Evolutionary conservation across 1,140 invertebrate species (phyloP).

Genomic region (Drosophila biarmipes): DNA sequence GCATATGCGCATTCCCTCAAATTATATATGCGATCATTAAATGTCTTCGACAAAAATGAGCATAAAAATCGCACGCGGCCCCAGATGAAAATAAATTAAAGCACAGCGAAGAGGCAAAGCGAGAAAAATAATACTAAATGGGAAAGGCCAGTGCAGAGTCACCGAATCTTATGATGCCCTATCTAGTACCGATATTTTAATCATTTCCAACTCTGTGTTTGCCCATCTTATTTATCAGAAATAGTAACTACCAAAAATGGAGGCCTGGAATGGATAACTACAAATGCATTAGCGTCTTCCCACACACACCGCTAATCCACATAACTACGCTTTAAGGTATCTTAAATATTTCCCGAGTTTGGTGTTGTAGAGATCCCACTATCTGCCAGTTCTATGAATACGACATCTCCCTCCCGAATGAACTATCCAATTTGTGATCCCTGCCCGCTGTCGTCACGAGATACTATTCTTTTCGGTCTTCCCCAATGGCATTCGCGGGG

Average conservation of each 20-base stretch:
- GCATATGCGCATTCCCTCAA: constrained; percentile 73
- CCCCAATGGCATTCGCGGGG: constrained; percentile 25
- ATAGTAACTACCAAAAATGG: no score
- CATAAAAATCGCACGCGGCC: constrained; percentile 77
- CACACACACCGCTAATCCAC: not conserved
- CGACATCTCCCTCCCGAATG: not conserved
- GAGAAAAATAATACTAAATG: constrained; percentile 31
- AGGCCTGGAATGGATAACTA: no score
- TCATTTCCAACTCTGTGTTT: no score
- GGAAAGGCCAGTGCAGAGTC: not conserved
- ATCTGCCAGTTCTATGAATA: constrained; percentile 7
- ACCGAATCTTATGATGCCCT: constrained; percentile 6
- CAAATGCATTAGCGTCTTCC: not conserved
- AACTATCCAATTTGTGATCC: constrained; percentile 17
- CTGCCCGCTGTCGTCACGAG: constrained; percentile 20
- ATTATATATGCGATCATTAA: constrained; percentile 84
- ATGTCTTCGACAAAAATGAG: constrained; percentile 83
- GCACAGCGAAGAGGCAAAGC: constrained; percentile 59
- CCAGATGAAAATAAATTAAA: constrained; percentile 82
- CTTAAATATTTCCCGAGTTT: not conserved
- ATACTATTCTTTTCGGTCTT: not conserved
- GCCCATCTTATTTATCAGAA: not conserved
- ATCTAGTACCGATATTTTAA: not conserved
- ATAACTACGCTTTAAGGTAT: not conserved
- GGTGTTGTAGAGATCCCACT: not conserved